These are phyloP conservation scores for Prenolepis imparis DNA, from an alignment of 2,888 invertebrate genomes.

Conservation along the genomic window DNA sequence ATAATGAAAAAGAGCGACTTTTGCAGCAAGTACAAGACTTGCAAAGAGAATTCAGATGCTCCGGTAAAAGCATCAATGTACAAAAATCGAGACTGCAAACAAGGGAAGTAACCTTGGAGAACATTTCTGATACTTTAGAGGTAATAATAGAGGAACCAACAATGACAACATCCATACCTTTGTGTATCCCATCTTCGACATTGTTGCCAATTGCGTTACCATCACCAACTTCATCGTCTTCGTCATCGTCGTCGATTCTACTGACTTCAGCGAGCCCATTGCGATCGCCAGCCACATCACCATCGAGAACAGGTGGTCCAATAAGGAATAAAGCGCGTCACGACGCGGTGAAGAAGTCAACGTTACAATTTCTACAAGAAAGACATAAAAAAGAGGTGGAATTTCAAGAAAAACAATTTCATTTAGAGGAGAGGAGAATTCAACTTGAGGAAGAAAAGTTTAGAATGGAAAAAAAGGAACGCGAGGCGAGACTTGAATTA, in stretches of 20 bases:
- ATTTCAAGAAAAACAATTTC: slow-evolving; percentile 44
- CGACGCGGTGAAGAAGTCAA: slow-evolving; percentile 35
- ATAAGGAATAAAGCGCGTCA: slow-evolving; percentile 41
- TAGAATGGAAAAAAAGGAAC: slow-evolving; percentile 44
- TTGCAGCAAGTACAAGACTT: slow-evolving; percentile 42
- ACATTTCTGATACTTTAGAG: slow-evolving; percentile 46
- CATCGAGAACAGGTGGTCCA: slow-evolving; percentile 38
- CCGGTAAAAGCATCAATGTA: slow-evolving; percentile 8
- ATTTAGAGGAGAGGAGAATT: slow-evolving; percentile 39
- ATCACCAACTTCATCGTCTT: slow-evolving; percentile 35
- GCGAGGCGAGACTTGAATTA: slow-evolving; percentile 36
- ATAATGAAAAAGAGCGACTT: slow-evolving; percentile 40
- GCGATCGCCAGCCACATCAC: slow-evolving; percentile 17
- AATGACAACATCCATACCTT: not conserved
- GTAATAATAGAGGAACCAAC: slow-evolving; percentile 52
- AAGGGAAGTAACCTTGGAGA: slow-evolving; percentile 15
- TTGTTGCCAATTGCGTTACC: slow-evolving; percentile 41
- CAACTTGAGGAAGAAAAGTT: slow-evolving; percentile 50
- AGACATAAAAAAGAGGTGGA: slow-evolving; percentile 37
- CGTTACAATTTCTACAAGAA: slow-evolving; percentile 39
- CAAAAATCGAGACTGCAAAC: slow-evolving; percentile 23
- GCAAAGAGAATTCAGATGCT: slow-evolving; percentile 36
- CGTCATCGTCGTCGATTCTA: slow-evolving; percentile 36
- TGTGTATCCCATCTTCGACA: slow-evolving; percentile 4
- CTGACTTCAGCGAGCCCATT: slow-evolving; percentile 20